phyloP scores from a whole-genome alignment of 2,113 vertebrate species.

The Chionis minor region DNA sequence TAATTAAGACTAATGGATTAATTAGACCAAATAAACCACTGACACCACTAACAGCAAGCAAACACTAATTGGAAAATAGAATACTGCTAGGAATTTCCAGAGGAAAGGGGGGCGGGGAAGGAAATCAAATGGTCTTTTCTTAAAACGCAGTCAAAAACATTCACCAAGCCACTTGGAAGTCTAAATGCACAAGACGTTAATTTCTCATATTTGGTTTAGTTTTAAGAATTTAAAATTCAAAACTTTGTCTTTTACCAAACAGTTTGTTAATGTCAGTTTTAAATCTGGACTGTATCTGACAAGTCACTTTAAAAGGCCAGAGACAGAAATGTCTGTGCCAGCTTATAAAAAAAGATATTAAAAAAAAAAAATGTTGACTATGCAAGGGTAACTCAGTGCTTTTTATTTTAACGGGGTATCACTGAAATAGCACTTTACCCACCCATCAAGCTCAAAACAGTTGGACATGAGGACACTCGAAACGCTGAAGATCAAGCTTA shows the following conservation, averaged over 20 bases:
- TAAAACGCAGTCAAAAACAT: background rate
- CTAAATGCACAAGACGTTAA: background rate
- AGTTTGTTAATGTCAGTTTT: background rate
- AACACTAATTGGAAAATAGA: background rate
- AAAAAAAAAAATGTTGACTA: background rate
- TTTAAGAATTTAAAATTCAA: background rate
- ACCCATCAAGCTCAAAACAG: background rate
- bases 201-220: background rate
- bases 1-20: background rate
- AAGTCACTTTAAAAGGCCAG: background rate
- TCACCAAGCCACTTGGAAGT: background rate
- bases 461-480: background rate
- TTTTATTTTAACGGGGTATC: background rate
- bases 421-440: background rate
- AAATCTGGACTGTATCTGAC: background rate
- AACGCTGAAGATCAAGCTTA: background rate
- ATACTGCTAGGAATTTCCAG: background rate
- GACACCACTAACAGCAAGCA: background rate
- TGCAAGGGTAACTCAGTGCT: background rate
- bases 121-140: background rate
- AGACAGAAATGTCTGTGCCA: background rate
- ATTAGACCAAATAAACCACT: background rate
- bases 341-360: background rate
- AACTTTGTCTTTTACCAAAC: background rate
- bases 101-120: rapidly evolving